These are phyloP conservation scores for Protonibea diacanthus DNA, from an alignment of 2,797 vertebrate genomes.

Conservation along the genomic window DNA sequence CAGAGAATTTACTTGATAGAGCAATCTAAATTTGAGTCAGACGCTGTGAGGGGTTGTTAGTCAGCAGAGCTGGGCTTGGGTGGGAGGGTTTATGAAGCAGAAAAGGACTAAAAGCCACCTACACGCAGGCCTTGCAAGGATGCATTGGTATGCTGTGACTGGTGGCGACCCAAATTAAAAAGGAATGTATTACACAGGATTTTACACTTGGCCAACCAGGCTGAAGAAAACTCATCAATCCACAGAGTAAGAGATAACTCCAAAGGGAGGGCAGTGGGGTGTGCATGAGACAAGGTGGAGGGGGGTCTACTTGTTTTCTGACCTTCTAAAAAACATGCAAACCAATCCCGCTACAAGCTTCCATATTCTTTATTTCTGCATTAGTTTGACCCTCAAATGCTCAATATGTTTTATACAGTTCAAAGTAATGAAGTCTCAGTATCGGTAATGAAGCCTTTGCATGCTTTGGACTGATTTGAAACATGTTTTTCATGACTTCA, in stretches of 20 bases:
- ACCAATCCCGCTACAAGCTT: constrained; percentile 20
- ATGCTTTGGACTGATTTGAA: background rate
- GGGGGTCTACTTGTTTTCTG: constrained; percentile 44
- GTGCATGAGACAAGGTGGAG: background rate
- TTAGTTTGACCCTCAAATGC: background rate
- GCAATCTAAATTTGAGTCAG: constrained; percentile 37
- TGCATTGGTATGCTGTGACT: constrained; percentile 63
- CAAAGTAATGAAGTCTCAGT: background rate
- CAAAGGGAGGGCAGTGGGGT: background rate
- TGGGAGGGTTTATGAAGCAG: constrained; percentile 12
- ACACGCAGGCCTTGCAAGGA: constrained; percentile 18
- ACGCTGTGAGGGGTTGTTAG: constrained; percentile 18
- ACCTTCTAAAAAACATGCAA: constrained; percentile 42
- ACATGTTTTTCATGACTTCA: too few species aligned
- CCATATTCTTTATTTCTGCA: background rate
- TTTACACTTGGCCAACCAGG: constrained; percentile 67
- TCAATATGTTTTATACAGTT: background rate
- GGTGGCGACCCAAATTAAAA: constrained; percentile 70
- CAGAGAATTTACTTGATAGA: constrained; percentile 23
- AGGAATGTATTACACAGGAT: constrained; percentile 74
- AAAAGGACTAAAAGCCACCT: constrained; percentile 6
- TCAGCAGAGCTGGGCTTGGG: background rate
- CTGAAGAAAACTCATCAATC: constrained; percentile 72
- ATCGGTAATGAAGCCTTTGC: background rate
- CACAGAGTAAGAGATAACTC: constrained; percentile 56